Evolutionary conservation across 2,888 invertebrate genomes (phyloP), one percentile per base, ranked within the genome.

Genomic region (Thymelicus lineola): DNA sequence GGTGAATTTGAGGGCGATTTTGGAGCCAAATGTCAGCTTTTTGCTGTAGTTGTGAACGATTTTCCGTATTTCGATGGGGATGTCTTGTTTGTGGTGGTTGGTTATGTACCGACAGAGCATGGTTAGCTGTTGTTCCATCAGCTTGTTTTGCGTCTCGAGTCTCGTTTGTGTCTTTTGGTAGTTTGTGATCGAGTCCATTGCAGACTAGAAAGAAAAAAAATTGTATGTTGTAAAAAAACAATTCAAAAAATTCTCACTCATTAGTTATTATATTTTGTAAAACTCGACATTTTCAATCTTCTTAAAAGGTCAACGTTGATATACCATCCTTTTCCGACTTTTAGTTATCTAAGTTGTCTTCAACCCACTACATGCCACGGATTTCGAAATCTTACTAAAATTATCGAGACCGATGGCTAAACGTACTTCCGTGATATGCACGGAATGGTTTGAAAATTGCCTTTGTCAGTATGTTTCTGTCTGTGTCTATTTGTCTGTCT

Each of bases 41-140:
- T 92, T 93, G 74, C 79, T 82, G 79, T 93, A 87, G n/a, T 95
- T 96, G 38, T 96, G 95, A 0, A 97, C 92, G 58, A 97, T 96
- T 74, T 96, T 94, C 64, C 97, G 95, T 6, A 97, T 95, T 72
- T 97, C 97, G 0, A 94, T 91, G 0, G 97, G 97, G 61, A 97
- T 89, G 63, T 97, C 97, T 53, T 95, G 93, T 66, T 95, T 95
- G 28, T 96, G 94, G 65, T 97, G 83, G 6, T 95, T 94, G 7
- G 96, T 95, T n/a, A 98, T 95, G 84, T 96, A 97, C 2, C 95
- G 94, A 5, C 97, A 97, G 6, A 98, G 88, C 0, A 96, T 94
- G 0, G 95, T 94, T 0, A 97, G 94, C 0, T 97, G 97, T 10
- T 97, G 95, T 81, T 97, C 97, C 72, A 97, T 84, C 0, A 95